phyloP scores from a whole-genome alignment of 2,797 vertebrate genomes.

The Nasua narica region DNA sequence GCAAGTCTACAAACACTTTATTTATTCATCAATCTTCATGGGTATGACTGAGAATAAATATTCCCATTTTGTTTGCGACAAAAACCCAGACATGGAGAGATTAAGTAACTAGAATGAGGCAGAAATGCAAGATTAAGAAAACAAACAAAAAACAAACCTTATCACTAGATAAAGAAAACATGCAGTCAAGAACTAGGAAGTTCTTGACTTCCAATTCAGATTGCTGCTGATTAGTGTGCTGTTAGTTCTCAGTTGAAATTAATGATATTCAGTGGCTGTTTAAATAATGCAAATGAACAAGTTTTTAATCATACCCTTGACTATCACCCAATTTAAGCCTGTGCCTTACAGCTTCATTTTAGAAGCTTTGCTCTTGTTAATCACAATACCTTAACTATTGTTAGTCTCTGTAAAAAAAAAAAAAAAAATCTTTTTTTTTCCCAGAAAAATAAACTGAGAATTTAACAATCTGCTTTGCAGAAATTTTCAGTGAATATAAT shows the following conservation, averaged over 20 bases:
- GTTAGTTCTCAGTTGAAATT: neutral
- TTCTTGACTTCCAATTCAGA: neutral
- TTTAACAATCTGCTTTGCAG: constrained; percentile 39
- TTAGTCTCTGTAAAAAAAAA: neutral
- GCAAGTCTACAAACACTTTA: neutral
- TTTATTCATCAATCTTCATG: neutral
- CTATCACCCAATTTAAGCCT: constrained; percentile 39
- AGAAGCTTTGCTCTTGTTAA: constrained; percentile 41
- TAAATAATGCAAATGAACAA: constrained; percentile 58
- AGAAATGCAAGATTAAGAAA: neutral
- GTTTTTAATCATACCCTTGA: constrained; percentile 48
- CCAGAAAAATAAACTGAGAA: constrained; percentile 36
- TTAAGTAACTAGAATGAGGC: neutral
- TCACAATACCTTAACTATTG: constrained; percentile 21
- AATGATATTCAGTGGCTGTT: constrained; percentile 48
- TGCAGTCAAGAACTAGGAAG: neutral
- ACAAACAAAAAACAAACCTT: neutral
- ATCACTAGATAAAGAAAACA: neutral
- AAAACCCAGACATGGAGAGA: neutral
- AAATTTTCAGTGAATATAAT: constrained; percentile 11
- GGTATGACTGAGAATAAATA: neutral
- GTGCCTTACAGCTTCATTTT: constrained; percentile 8
- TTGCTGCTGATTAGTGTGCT: neutral
- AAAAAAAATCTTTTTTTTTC: neutral
- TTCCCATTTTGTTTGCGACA: neutral